Evolutionary conservation across 2,888 invertebrate genomes (phyloP).

Genomic region (Dynastes grantii): DNA sequence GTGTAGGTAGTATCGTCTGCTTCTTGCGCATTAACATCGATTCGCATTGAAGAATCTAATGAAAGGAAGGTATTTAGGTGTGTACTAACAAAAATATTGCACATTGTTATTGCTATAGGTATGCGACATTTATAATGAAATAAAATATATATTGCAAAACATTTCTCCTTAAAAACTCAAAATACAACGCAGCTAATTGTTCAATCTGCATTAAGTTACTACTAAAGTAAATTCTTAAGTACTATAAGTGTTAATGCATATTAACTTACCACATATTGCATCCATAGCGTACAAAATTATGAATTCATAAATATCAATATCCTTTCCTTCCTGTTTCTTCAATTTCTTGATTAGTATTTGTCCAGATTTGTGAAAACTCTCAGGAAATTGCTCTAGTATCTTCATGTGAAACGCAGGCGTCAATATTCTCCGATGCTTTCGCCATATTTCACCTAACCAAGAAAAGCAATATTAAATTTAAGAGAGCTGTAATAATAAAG

Average conservation of each 20-base stretch:
- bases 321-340: slow-evolving; percentile 52
- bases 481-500: neutral
- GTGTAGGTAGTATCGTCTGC: slow-evolving; percentile 54
- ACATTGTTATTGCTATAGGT: no score
- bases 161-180: no score
- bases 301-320: slow-evolving; percentile 69
- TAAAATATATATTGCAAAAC: no score
- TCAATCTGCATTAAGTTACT: no score
- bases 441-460: slow-evolving; percentile 64
- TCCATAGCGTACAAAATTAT: slow-evolving; percentile 69
- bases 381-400: slow-evolving; percentile 69
- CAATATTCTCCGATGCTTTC: slow-evolving; percentile 69
- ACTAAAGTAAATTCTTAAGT: no score
- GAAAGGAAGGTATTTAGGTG: no score
- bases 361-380: slow-evolving; percentile 69
- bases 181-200: no score
- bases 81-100: no score
- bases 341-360: slow-evolving; percentile 66
- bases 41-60: slow-evolving; percentile 57
- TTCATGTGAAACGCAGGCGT: slow-evolving; percentile 71
- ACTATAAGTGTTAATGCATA: no score
- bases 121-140: no score
- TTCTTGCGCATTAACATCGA: slow-evolving; percentile 54
- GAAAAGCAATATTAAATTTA: neutral
- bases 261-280: slow-evolving; percentile 66